Evolutionary conservation across 2,888 invertebrate species (phyloP), one percentile per base, ranked within the genome.

Genomic region (Caenorhabditis sinica): DNA sequence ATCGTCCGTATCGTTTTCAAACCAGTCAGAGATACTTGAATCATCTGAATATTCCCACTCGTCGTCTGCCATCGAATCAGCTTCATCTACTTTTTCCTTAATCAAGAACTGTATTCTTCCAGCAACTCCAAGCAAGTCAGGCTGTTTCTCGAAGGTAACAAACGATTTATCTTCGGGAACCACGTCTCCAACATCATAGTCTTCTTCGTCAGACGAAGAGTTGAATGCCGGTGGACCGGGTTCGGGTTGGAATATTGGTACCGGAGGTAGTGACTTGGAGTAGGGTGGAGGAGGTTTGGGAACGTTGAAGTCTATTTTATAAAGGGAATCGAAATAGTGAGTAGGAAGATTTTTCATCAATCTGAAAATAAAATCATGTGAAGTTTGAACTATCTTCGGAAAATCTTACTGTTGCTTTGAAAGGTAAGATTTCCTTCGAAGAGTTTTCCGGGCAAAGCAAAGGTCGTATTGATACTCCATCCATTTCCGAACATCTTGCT

Each of bases 1-100:
- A 33, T 76, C 69, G 33, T 82, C 82, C 1, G 28, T 20, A 9
- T 73, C 72, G 13, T 61, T 25, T 15, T 68, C 30, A 25, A 71
- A 83, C 83, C 83, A 83, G 2, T 72, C 58, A 20, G 68, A 51
- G 15, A 83, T 68, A 33, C 65, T 72, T 3, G 83, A 73, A 20
- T 77, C 72, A 51, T 83, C 83, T 0, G 74, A 81, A 61, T 81
- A 81, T 20, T 81, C 61, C 81, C 81, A 81, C 4, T 81, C 74
- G 0, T 68, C 74, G 30, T 81, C 74, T 17, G 25, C 53, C 25
- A 40, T 3, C 40, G 56, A 17, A 23, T 68, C 68, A 15, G 56
- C 69, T n/a, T 23, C 5, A 6, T 53, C 45, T 9, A 58, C 2
- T 23, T 53, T 17, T 23, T 58, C 63, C 28, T 53, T 49, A 8